Base-by-base conservation (phyloP, 2,888 invertebrate species). In the Dynastes hyllus region DNA sequence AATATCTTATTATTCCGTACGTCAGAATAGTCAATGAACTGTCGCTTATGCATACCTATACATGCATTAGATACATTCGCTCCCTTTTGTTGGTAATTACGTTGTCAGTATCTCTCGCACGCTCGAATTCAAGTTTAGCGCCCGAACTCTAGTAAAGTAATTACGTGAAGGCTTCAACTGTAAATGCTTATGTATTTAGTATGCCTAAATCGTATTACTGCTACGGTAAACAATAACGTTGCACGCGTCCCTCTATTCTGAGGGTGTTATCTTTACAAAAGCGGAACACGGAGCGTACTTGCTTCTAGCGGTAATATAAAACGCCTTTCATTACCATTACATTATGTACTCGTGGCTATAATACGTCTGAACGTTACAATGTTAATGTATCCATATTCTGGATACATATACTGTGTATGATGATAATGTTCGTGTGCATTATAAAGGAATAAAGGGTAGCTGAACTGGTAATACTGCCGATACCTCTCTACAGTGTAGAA, bases 171-270 rank as follows among this genome's bases (percentile, higher is more conserved):
- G 58, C 58, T 37, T 58, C n/a, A 53, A 37, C 16, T 32, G n/a
- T 55, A 71, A 32, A 55, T 27, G 58, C 71, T 71, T 71, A 22
- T 32, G 22, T 71, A 71, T 71, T 71, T 37, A 55, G 71, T 55
- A 71, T 71, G 71, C 71, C 40, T 71, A 71, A 71, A 71, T 55
- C 53, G 71, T 71, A 55, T 58, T 71, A 71, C 37, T 71, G 71
- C 0, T 58, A 55, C n/a, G 32, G 71, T 55, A 71, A 71, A 55
- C 55, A 71, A 71, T 71, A 71, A 71, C 71, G 37, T 16, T 37
- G 29, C 40, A 22, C 27, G 55, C 37, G 58, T 53, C 58, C 55
- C 40, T 40, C 58, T 16, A 71, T 37, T 55, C 50, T 5, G 58
- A 16, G 16, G 58, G 71, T 71, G 71, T 71, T 71, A 71, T 55